Base-by-base conservation (phyloP, 2,888 invertebrate genomes). In the Argyresthia albistria region DNA sequence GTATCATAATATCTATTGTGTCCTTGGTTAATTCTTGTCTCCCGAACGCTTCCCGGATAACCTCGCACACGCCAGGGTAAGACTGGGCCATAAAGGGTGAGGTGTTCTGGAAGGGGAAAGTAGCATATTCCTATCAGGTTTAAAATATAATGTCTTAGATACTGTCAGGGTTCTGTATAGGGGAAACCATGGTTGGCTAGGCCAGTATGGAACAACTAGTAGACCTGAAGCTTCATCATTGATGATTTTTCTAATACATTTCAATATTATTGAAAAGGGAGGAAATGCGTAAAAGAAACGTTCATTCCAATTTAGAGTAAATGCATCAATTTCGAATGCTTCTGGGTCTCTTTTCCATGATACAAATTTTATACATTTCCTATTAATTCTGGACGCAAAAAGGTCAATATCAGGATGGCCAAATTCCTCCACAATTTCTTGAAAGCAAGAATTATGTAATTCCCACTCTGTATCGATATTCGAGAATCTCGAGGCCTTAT, bases 151-250 rank as follows among this genome's bases (percentile, higher is more conserved):
- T 9, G 25, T 6, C 37, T 52, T 12, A 14, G 52, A 36, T 11
- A 36, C 45, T 14, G 11, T 52, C 3, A 46, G 14, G 8, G 12
- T 1, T 12, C n/a, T 46, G 8, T 39, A n/a, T 6, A 39, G 6
- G 8, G 46, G 52, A 35, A 39, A 52, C 52, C 52, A 46, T 2
- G 52, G 36, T 15, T 52, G 52, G 9, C 46, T 46, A 46, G 46
- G 8, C 52, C 52, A 52, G 7, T 14, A 15, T 4, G 52, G 52
- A 14, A 46, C 10, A 16, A 52, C 52, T 12, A 52, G 1, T 46
- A 52, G 36, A 10, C 52, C 52, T 8, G 8, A 14, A 39, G 52
- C 52, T 39, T 37, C 10, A 37, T 52, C 52, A 11, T 2, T 46
- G 36, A 46, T 37, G 11, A 52, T n/a, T n/a, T n/a, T n/a, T n/a